Percentiles rank a stretch among this genome's conserved stretches.
Evolutionary conservation across 2,888 invertebrate species (phyloP).

Genomic region (Gortyna flavago): DNA sequence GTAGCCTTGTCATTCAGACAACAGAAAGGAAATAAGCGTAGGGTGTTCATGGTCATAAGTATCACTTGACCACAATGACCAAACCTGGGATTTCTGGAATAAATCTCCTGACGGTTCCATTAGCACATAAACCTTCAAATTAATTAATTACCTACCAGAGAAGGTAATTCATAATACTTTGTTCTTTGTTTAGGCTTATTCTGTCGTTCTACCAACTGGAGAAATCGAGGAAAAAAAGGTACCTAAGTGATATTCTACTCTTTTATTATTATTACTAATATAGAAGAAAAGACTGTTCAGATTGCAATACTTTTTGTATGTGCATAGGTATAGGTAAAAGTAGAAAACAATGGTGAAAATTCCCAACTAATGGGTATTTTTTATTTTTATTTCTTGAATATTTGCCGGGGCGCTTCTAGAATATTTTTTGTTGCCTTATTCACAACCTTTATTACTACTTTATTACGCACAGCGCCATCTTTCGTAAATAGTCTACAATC

Average conservation of each 20-base stretch:
- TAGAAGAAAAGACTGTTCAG: not conserved
- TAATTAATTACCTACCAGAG: not conserved
- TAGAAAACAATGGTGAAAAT: slow-evolving; percentile 62
- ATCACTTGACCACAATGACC: not conserved
- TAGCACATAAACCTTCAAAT: not conserved
- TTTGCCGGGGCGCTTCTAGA: slow-evolving; percentile 1
- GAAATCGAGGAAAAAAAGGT: slow-evolving; percentile 80
- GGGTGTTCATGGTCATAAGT: not conserved
- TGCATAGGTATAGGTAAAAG: not conserved
- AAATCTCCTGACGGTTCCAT: not conserved
- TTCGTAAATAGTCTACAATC: slow-evolving; percentile 57
- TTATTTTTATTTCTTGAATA: not conserved
- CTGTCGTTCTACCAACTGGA: slow-evolving; percentile 72
- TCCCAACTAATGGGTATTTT: not conserved
- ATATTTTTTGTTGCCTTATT: slow-evolving; percentile 12
- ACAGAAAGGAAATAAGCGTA: not conserved
- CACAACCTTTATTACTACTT: slow-evolving; percentile 7
- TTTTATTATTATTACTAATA: not conserved
- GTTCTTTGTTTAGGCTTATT: slow-evolving; percentile 65
- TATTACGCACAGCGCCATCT: slow-evolving; percentile 76
- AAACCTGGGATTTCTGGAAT: not conserved
- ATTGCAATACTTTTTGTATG: not conserved
- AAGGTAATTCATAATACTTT: not conserved
- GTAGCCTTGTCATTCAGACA: not conserved
- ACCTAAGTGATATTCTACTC: slow-evolving; percentile 37